Evolutionary conservation across 2,888 invertebrate species (phyloP), one percentile per base, ranked within the genome.

Genomic region (Acanthoscelides obtectus): DNA sequence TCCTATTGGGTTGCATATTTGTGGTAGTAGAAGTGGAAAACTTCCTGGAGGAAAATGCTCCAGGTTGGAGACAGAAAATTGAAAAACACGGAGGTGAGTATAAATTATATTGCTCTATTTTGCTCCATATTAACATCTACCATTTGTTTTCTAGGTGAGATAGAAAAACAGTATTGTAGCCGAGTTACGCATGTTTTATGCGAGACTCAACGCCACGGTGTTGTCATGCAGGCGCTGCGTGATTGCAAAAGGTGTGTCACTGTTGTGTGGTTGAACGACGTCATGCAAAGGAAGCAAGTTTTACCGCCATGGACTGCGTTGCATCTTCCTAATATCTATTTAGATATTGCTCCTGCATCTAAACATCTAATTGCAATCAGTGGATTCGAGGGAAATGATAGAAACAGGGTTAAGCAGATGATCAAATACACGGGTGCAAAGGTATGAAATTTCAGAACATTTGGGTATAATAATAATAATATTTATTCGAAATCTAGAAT

Each of bases 171-270:
- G 69, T 97, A 97, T 86, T 93, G 94, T 81, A 90, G 91, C 17
- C 89, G 95, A 63, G 94, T 97, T 67, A 98, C 98, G 0, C 98
- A 98, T 85, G 92, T 98, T 63, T 87, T 99, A 45, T 96, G 97
- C 82, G 93, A 95, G 80, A 95, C 95, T 20, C 97, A 97, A 86
- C 90, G 93, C 22, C 95, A 96, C 83, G 95, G 96, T 21, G 92
- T 94, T 69, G 97, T 96, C 17, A 94, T 95, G 90, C 95, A 97
- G 84, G 92, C 91, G 0, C 81, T 92, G 21, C 88, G 91, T 20
- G 92, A 92, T 81, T 89, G 89, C 2, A 91, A 91, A 79, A 88
- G 86, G n/a, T 85, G 95, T 79, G 93, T 96, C 1, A 95, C 95
- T 8, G 91, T 94, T 0, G 92, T 93, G 82, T 97, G 96, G 96